Evolutionary conservation across 1,140 invertebrate genomes (phyloP), one percentile per base, ranked within the genome.

Genomic region (Eriocheir sinensis): DNA sequence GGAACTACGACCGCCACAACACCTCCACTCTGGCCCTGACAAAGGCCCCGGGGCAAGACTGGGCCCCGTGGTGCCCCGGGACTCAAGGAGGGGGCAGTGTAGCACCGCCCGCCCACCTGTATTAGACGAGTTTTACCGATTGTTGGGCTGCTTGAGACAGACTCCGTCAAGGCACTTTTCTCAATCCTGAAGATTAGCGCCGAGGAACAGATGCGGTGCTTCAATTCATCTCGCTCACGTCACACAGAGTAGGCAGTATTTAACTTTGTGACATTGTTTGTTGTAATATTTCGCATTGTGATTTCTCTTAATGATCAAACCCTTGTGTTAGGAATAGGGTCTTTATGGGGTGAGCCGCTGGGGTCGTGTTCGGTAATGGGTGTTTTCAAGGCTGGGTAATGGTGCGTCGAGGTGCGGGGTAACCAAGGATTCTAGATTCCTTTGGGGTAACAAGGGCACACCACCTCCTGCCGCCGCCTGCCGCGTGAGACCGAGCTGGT

Each of bases 61-160:
- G 60, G 6, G 27, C 21, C 60, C 21, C 12, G 60, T n/a, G 21
- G 60, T 72, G 27, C 34, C 44, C 32, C 17, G 32, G 40, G 80
- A 44, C 21, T 6, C 2, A 53, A 44, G n/a, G 17, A 81, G 91
- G 44, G 93, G 93, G 72, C 60, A 94, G 60, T 89, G 86, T 89
- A 90, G 60, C 60, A 94, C 86, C 41, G 34, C 34, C 38, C 88
- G 36, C n/a, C 93, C 93, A 79, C 93, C 79, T 94, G 93, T 94
- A 94, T 88, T 89, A 94, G 83, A 94, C 93, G 79, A 94, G 93
- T 89, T 80, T 40, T 53, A 81, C 72, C 80, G 79, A 94, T 44
- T 94, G 86, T 89, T 90, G 40, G 93, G n/a, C 40, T 94, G 93
- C 93, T 72, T 90, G 93, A 79, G 86, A 90, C 93, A 48, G 38